Evolutionary conservation across 2,888 invertebrate genomes (phyloP), one percentile per base, ranked within the genome.

Genomic region (Biston stratarius): DNA sequence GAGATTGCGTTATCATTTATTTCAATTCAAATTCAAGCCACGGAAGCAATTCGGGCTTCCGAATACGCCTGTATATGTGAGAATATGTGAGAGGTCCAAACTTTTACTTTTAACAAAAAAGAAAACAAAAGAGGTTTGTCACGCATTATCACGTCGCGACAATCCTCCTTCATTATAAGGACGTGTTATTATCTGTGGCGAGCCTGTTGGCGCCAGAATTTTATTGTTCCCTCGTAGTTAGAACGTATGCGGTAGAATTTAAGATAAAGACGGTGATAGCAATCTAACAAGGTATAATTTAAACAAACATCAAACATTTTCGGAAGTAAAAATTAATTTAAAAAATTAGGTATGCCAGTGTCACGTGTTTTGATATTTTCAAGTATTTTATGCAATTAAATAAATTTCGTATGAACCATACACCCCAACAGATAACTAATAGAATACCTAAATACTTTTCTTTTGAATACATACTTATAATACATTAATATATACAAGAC

Each of bases 141-240:
- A 74, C 77, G 81, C 79, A 78, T 67, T 77, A 81, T 91, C 93
- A 94, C 93, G 93, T 94, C 87, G 81, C 71, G 76, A 85, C 86
- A 88, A 92, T 93, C 89, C 83, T 84, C 80, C 82, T 84, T 91
- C 91, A 93, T 92, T 94, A 92, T 77, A 69, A 69, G 84, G 79
- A 92, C 91, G 92, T 92, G 92, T 86, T 81, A 88, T 88, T 90
- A 89, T 90, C 88, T 83, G 85, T 87, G 84, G 77, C 76, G 81
- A 85, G 82, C 77, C 61, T 64, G 70, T 76, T 89, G 93, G 93
- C 93, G 93, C 94, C 93, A 88, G 80, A 84, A 82, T 87, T 88
- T 90, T 89, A 89, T 90, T 89, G 87, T 89, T 77, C 75, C 79
- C 79, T 58, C 47, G 68, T 69, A 75, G 62, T 72, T 67, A 60